A percentile compares a stretch with the other conserved stretches of the same genome.
phyloP scores from a whole-genome alignment of 1,140 invertebrate species.

The Tetramorium simillimum region DNA sequence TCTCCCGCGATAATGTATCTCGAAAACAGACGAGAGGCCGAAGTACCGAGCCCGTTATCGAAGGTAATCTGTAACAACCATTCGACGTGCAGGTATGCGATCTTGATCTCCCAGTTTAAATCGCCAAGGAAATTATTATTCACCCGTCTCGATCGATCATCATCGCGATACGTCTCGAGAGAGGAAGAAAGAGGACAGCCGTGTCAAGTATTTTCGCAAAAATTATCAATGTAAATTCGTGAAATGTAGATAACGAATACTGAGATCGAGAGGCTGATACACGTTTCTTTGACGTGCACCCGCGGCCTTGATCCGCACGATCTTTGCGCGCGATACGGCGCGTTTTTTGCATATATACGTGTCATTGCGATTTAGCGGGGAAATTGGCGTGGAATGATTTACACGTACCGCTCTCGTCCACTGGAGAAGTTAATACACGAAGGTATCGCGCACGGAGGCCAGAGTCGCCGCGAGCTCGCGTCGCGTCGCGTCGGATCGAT shows the following conservation, averaged over 20 bases:
- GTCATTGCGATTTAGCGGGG: conserved; percentile 48
- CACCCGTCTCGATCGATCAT: background rate
- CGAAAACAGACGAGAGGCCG: background rate
- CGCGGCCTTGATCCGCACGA: conserved; percentile 1
- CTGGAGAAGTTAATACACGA: background rate
- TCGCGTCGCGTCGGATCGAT: background rate
- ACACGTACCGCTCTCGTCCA: background rate
- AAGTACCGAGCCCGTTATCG: background rate
- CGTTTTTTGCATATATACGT: background rate
- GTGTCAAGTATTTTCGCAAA: background rate
- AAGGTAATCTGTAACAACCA: conserved; percentile 3
- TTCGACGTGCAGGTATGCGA: background rate
- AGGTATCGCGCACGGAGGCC: background rate
- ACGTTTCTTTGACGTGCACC: background rate
- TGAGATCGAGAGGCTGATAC: background rate
- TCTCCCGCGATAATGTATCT: background rate
- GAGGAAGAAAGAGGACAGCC: background rate
- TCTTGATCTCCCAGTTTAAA: background rate
- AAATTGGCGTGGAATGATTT: conserved; percentile 25
- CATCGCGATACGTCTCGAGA: background rate
- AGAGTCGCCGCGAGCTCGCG: background rate
- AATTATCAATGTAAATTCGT: background rate
- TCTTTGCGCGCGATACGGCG: conserved; percentile 1
- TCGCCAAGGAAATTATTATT: background rate
- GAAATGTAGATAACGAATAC: background rate